These are phyloP conservation scores for Capreolus pygargus DNA, from an alignment of 2,113 vertebrate genomes.

Conservation along the genomic window DNA sequence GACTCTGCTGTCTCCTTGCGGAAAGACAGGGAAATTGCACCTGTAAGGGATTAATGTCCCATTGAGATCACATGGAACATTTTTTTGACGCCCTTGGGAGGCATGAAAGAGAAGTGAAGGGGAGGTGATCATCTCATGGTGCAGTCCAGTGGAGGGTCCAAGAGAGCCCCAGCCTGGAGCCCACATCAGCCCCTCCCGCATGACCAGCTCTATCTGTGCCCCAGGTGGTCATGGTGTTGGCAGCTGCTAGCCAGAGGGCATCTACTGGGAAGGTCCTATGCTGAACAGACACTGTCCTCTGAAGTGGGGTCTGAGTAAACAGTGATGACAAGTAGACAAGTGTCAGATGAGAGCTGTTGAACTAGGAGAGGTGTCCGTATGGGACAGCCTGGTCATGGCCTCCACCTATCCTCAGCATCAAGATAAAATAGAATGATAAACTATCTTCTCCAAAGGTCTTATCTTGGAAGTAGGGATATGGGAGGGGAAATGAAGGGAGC, in stretches of 20 bases:
- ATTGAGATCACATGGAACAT: no score
- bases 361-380: accelerated
- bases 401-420: accelerated
- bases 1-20: accelerated
- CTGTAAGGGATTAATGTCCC: accelerated
- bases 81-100: not conserved
- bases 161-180: not conserved
- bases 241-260: slow-evolving; percentile 18
- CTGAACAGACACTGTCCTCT: slow-evolving; percentile 48
- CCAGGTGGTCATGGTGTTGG: accelerated
- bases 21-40: not conserved
- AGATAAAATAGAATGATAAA: accelerated
- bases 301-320: slow-evolving; percentile 32
- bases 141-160: not conserved
- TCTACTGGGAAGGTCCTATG: not conserved
- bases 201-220: not conserved
- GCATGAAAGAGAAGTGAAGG: not conserved
- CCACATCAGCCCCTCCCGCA: not conserved
- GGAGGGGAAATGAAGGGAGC: not conserved
- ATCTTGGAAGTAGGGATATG: not conserved
- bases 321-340: not conserved
- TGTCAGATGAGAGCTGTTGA: accelerated
- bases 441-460: not conserved
- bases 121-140: no score
- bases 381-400: accelerated